Conservation (phyloP, 2,113 vertebrate species). For the Alaudala cheleensis region DNA sequence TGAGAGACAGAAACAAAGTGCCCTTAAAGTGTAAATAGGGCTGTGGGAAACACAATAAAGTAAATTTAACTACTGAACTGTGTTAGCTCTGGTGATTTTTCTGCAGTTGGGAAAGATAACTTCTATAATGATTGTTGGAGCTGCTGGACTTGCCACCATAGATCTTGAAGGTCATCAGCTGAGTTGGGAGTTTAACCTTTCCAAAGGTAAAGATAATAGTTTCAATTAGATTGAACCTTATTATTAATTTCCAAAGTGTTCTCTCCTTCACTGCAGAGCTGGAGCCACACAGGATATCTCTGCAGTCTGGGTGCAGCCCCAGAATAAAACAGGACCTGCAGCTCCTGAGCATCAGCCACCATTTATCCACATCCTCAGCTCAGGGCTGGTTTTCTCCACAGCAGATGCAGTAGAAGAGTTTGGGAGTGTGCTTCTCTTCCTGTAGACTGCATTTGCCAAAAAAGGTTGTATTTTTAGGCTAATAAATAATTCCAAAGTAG, state of each 20-base stretch:
- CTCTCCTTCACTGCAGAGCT: neutral
- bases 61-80: constrained; percentile 38
- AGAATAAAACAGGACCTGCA: neutral
- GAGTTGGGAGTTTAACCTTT: neutral
- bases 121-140: neutral
- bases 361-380: neutral
- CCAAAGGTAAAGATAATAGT: constrained; percentile 43
- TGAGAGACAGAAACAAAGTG: constrained; percentile 30
- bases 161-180: constrained; percentile 2
- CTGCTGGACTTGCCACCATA: neutral
- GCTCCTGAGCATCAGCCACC: neutral
- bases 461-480: neutral
- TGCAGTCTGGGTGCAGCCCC: neutral
- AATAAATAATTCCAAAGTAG: neutral
- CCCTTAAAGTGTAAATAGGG: constrained; percentile 36
- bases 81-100: constrained; percentile 34
- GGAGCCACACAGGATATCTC: neutral
- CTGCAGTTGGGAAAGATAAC: neutral
- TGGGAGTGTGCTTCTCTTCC: neutral
- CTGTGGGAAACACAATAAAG: constrained; percentile 32
- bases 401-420: neutral
- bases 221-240: neutral
- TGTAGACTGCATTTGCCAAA: neutral
- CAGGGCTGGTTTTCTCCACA: neutral
- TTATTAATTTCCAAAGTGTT: neutral